Conservation (phyloP, 2,888 invertebrate genomes). For the Sycophila texana region DNA sequence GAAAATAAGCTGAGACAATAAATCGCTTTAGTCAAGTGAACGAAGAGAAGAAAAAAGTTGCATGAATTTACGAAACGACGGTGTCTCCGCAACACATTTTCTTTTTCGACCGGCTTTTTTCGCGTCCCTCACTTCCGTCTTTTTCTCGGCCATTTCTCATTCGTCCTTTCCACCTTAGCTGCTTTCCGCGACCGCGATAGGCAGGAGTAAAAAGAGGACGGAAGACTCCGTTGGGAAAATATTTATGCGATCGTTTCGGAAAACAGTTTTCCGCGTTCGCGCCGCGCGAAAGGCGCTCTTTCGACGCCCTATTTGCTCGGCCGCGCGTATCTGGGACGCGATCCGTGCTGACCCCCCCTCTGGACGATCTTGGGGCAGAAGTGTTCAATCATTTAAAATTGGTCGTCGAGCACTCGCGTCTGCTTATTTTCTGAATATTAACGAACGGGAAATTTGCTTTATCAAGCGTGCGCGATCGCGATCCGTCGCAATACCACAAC, state of each 20-base stretch:
- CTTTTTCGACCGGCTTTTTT: not conserved
- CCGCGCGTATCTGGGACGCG: not conserved
- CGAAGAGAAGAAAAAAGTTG: too few relatives aligned
- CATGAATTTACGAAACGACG: too few relatives aligned
- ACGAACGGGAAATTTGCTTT: slow-evolving; percentile 25
- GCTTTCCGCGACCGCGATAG: not conserved
- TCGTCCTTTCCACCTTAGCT: not conserved
- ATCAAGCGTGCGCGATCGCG: slow-evolving; percentile 25
- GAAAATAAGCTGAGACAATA: too few relatives aligned
- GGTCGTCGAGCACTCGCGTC: not conserved
- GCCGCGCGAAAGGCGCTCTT: not conserved
- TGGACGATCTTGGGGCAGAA: not conserved
- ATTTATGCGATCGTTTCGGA: slow-evolving; percentile 36
- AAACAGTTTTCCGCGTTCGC: slow-evolving; percentile 18
- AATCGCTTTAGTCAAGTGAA: too few relatives aligned
- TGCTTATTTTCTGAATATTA: slow-evolving; percentile 24
- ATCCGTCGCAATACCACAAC: slow-evolving; percentile 8
- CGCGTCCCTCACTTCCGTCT: not conserved
- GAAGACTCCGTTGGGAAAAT: slow-evolving; percentile 18
- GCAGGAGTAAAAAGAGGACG: not conserved
- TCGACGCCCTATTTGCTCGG: not conserved
- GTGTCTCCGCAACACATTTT: not conserved
- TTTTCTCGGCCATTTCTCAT: not conserved
- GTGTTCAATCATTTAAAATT: slow-evolving; percentile 23
- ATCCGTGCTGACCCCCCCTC: not conserved